phyloP scores from a whole-genome alignment of 2,797 vertebrate species.

The Characodon lateralis region DNA sequence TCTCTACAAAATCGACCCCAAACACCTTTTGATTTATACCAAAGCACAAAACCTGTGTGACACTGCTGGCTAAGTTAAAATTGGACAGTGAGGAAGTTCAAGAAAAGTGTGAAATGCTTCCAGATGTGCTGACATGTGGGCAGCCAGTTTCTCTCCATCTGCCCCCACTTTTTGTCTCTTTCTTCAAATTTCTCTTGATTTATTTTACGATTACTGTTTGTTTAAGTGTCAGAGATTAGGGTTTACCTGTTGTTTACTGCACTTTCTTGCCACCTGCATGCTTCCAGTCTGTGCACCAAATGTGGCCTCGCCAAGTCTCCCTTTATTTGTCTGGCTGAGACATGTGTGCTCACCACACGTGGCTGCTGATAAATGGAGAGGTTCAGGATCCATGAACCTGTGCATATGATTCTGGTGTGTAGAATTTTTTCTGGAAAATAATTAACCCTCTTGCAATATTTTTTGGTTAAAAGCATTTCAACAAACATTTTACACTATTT shows the following conservation, averaged over 20 bases:
- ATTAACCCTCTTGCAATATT: not conserved
- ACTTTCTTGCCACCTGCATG: slow-evolving; percentile 48
- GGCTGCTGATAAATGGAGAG: slow-evolving; percentile 1
- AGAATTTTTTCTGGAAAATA: not conserved
- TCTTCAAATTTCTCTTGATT: not conserved
- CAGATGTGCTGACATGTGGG: slow-evolving; percentile 55
- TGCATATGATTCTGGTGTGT: not conserved
- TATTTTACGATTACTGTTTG: slow-evolving; percentile 4
- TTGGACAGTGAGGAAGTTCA: slow-evolving; percentile 16
- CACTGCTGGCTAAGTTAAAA: slow-evolving; percentile 7
- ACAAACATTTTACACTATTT: not conserved
- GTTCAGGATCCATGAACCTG: not conserved
- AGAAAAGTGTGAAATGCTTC: slow-evolving; percentile 61
- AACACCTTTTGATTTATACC: slow-evolving; percentile 5
- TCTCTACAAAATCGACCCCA: slow-evolving; percentile 1
- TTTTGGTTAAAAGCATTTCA: not conserved
- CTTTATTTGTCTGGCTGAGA: slow-evolving; percentile 8
- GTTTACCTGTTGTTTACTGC: slow-evolving; percentile 41
- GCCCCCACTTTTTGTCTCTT: not conserved
- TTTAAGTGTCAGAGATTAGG: slow-evolving; percentile 11
- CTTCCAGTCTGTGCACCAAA: slow-evolving; percentile 52
- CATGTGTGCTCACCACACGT: slow-evolving; percentile 10
- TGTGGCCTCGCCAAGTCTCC: slow-evolving; percentile 27
- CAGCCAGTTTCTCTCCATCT: slow-evolving; percentile 15
- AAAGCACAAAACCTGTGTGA: slow-evolving; percentile 5